A percentile compares a stretch with the other conserved stretches of the same genome.
phyloP scores from a whole-genome alignment of 2,888 invertebrate genomes.

The Noctua janthe region DNA sequence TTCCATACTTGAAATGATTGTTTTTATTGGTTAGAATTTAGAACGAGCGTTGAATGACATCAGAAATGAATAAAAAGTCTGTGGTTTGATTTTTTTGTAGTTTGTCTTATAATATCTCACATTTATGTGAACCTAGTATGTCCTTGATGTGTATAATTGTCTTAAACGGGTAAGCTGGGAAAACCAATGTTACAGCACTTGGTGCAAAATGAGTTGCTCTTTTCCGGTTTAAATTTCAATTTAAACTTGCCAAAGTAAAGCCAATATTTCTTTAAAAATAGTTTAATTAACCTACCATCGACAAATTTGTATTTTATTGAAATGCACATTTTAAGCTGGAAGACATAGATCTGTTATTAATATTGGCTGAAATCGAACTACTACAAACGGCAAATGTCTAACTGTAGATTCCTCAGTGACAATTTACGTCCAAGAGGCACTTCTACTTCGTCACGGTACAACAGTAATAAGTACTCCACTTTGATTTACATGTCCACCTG shows the following conservation, averaged over 20 bases:
- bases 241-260: neutral
- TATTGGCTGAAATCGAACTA: neutral
- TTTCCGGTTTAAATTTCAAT: neutral
- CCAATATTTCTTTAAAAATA: neutral
- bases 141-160: neutral
- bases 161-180: no score
- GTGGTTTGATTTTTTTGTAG: neutral
- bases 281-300: neutral
- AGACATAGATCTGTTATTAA: neutral
- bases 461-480: neutral
- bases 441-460: neutral
- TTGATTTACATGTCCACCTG: conserved; percentile 28
- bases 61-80: neutral
- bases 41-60: neutral
- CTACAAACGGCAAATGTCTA: neutral
- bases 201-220: neutral
- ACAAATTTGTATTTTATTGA: neutral
- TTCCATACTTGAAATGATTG: conserved; percentile 2
- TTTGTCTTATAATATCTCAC: neutral
- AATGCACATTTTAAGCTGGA: neutral
- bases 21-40: neutral
- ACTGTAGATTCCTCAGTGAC: neutral
- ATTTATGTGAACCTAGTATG: neutral
- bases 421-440: neutral
- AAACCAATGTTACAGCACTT: neutral